Conservation (phyloP, 2,113 vertebrate species). For the Zosterops japonicus region DNA sequence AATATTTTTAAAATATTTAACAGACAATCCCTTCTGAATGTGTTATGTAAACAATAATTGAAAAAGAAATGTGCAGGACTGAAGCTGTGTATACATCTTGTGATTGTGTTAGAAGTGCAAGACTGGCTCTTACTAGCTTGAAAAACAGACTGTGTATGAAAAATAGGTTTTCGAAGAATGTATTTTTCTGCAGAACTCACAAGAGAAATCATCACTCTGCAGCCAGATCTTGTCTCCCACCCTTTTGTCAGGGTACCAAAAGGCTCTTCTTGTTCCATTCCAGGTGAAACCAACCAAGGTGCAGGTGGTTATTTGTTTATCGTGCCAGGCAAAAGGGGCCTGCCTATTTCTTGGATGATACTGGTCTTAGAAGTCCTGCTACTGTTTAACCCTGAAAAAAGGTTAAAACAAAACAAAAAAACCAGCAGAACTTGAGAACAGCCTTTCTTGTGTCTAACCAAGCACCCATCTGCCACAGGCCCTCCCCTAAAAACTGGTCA, state of each 20-base stretch:
- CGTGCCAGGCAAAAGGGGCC: not conserved
- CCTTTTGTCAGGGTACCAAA: not conserved
- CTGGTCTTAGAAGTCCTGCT: not conserved
- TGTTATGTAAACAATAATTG: not conserved
- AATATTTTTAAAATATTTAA: not conserved
- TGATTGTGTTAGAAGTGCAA: not conserved
- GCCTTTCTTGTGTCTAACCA: not conserved
- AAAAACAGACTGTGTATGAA: not conserved
- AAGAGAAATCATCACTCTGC: not conserved
- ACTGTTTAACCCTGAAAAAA: not conserved
- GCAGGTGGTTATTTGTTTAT: not conserved
- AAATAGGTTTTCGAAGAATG: not conserved
- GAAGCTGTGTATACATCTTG: not conserved
- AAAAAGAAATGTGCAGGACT: not conserved
- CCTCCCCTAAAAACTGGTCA: rapidly evolving
- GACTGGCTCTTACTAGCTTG: not conserved
- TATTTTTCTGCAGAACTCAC: not conserved
- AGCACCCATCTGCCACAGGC: not conserved
- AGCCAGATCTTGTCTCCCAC: not conserved
- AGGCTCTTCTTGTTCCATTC: not conserved
- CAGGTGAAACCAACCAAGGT: not conserved
- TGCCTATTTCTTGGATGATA: not conserved
- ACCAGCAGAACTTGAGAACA: not conserved
- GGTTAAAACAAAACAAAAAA: not conserved
- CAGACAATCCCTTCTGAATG: not conserved